Base-by-base conservation (phyloP, 2,797 vertebrate species). In the Meriones psammophilus region DNA sequence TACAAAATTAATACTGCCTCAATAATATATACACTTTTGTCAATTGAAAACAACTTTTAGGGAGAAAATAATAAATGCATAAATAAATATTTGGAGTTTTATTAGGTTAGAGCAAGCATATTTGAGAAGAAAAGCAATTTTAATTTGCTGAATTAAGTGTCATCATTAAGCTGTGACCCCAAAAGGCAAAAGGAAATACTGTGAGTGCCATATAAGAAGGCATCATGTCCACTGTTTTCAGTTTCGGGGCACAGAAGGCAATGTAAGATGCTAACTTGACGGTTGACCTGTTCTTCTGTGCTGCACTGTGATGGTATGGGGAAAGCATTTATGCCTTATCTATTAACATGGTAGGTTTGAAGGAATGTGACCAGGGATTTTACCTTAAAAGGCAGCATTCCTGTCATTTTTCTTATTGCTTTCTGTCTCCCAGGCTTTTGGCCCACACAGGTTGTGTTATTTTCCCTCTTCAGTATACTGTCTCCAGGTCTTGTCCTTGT, bases 101-200 rank as follows among this genome's bases (percentile, higher is more conserved):
- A 91, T 81, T 91, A 76, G 39, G 9, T 6, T 3, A 74, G 60
- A 18, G 15, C 46, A 13, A 8, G 46, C 66, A 1, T 5, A 54
- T 93, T 50, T 94, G 15, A 74, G 18, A 81, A 87, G 73, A 58
- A 46, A 77, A 58, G 18, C 58, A 56, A 20, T 88, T 88, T 88
- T 74, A 68, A 77, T 22, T 96, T 92, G 22, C 18, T 10, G 46
- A 84, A 86, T 89, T 81, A 74, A n/a, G 46, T 50, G 33, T 5
- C 56, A 54, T 85, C 74, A 73, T 24, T 50, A 92, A 80, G 73
- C 39, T 88, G 24, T 86, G 68, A 39, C 22, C 39, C 46, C 54
- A 62, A 78, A 84, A 77, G 36, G 28, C 4, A 36, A 46, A 30
- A 60, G 22, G 30, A 73, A 71, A 56, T 20, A n/a, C 3, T 90